phyloP scores from a whole-genome alignment of 1,140 invertebrate species.

The Nephila pilipes region DNA sequence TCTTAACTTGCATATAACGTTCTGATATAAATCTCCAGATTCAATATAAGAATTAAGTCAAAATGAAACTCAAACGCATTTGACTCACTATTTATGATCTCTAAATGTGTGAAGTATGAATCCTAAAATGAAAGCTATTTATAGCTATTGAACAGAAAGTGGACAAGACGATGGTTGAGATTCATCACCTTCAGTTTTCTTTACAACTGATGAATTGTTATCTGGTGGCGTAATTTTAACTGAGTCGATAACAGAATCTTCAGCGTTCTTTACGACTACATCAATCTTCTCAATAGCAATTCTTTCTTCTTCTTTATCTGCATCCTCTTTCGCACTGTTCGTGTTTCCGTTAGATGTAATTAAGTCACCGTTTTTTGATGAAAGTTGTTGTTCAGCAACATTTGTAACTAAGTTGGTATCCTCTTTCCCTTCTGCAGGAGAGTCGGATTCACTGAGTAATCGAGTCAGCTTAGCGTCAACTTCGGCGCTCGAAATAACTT shows the following conservation, averaged over 20 bases:
- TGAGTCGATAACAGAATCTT: not conserved
- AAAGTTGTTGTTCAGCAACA: not conserved
- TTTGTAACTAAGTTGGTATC: not conserved
- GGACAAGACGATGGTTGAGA: constrained; percentile 3
- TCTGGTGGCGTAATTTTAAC: not conserved
- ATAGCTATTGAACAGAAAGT: constrained; percentile 12
- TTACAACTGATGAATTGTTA: not conserved
- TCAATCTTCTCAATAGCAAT: constrained; percentile 52
- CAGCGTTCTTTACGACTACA: constrained; percentile 50
- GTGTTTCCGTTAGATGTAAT: not conserved
- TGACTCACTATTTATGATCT: not conserved
- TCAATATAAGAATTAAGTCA: not conserved
- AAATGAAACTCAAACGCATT: not conserved
- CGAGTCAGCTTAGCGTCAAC: constrained; percentile 27
- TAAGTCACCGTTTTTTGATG: not conserved
- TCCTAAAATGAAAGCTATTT: not conserved
- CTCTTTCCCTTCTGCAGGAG: not conserved
- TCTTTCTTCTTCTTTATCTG: constrained; percentile 33
- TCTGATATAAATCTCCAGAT: too few relatives aligned
- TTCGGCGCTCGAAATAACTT: not conserved
- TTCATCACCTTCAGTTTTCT: constrained; percentile 25
- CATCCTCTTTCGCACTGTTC: not conserved
- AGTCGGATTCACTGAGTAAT: constrained; percentile 24
- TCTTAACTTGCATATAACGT: too few relatives aligned
- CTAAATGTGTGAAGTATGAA: not conserved